Evolutionary conservation across 1,140 invertebrate genomes (phyloP), one percentile per base, ranked within the genome.

Genomic region (Neuroterus valhalla): DNA sequence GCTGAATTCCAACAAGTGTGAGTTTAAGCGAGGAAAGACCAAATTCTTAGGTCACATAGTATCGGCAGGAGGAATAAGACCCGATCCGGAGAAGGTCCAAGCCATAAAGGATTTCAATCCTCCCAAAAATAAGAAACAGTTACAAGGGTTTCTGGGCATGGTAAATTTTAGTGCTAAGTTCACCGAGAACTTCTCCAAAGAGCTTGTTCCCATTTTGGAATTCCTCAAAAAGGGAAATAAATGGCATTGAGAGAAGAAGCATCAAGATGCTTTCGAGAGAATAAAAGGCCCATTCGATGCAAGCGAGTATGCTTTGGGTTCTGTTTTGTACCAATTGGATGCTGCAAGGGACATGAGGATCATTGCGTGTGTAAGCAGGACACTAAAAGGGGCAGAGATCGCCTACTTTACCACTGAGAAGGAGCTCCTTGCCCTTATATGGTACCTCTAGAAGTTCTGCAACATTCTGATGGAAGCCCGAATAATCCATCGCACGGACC

Each of bases 1-100:
- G 8, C 75, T 80, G 55, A 81, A 81, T 55, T 44, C 85, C 15
- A 71, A 76, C 23, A 85, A 86, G 55, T 83, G 80, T 62, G 17
- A 79, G 67, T 84, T 85, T 78, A 31, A 85, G 3, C 71, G 72
- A 48, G 76, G 72, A 48, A 71, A 85, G 50, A 77, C 83, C 8
- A 72, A 72, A 38, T 80, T 86, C 66, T 74, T 86, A 26, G 85
- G 83, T 10, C 50, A 55, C 11, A 23, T 55, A 0, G 23, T 55
- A 23, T 55, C 50, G 1, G 2, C 2, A 0, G 1, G 23, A 12
- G 50, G 66, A 19, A 66, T 42, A 0, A 66, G 26, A n/a, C 26
- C 0, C 2, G 31, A 66, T 11, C 66, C 66, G 3, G 6, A 46
- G 1, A 68, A 68, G 31, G 4, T 68, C 10, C 38, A 44, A 44